Base-by-base conservation (phyloP, 2,888 invertebrate species). In the Macaria liturata region DNA sequence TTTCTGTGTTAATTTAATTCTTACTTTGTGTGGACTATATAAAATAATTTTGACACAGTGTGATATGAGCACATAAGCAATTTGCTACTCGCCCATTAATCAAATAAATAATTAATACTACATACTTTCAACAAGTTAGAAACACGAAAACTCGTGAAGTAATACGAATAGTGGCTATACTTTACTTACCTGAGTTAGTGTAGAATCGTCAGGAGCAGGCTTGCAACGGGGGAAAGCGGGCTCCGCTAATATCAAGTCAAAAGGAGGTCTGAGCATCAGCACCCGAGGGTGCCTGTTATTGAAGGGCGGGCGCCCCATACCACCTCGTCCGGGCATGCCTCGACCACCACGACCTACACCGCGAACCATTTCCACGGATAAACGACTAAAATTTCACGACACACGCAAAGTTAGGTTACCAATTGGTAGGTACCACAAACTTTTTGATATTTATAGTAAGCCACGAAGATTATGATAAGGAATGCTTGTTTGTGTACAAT, bases 171-270 rank as follows among this genome's bases (percentile, higher is more conserved):
- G 4, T 44, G 5, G 3, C 34, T 37, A 37, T 6, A 40, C 48
- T 9, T 72, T 89, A 95, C 96, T 72, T 89, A 95, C 96, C 90
- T 96, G 95, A 20, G 97, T 97, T 43, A 98, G 94, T 0, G 95
- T 94, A 3, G 96, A 93, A 80, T 99, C 99, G 74, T 98, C 98
- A 0, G 95, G 93, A 0, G 94, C 94, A 0, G 97, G 94, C 68
- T 91, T 91, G 9, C 97, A 97, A 70, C 97, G 93, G 0, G 98
- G 98, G 78, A 99, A 99, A 1, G 96, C 95, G 44, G 95, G 95
- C 80, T 98, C 98, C 61, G 98, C 98, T 39, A 97, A 88, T 1
- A 96, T 95, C 59, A 97, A 90, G 80, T 98, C 98, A 73, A 98
- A 98, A 0, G 97, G 97, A 71, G 97, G 97, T 39, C 97, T 92